Percentiles rank a stretch among this genome's conserved stretches.
Conservation (phyloP, 2,888 invertebrate genomes). For the Endotricha flammealis region DNA sequence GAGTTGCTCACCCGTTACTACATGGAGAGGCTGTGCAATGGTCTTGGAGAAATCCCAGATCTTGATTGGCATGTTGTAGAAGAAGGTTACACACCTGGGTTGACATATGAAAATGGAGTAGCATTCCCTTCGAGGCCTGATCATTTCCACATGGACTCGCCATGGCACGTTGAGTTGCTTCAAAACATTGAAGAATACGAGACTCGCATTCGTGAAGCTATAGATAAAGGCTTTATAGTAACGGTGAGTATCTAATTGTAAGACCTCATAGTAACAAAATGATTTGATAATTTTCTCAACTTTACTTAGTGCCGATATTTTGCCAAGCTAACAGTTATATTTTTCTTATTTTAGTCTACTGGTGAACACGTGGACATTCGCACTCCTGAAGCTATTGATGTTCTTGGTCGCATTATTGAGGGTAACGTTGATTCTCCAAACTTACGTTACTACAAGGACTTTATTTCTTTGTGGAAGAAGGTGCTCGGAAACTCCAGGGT, state of each 20-base stretch:
- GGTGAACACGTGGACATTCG: slow-evolving; percentile 78
- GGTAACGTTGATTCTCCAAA: slow-evolving; percentile 81
- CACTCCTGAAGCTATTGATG: slow-evolving; percentile 79
- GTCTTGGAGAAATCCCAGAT: slow-evolving; percentile 79
- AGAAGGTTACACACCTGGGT: slow-evolving; percentile 80
- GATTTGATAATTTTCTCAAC: too few relatives aligned
- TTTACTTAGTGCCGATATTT: too few relatives aligned
- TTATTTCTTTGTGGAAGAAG: slow-evolving; percentile 74
- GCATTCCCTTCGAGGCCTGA: slow-evolving; percentile 81
- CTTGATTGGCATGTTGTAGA: slow-evolving; percentile 78
- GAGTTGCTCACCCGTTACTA: slow-evolving; percentile 84
- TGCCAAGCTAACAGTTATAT: too few relatives aligned
- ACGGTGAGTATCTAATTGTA: slow-evolving; percentile 38
- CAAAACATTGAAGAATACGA: slow-evolving; percentile 70
- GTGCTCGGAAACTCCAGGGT: slow-evolving; percentile 75
- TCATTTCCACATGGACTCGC: slow-evolving; percentile 68
- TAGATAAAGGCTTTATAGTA: slow-evolving; percentile 76
- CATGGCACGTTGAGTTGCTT: slow-evolving; percentile 57
- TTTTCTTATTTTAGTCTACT: too few relatives aligned
- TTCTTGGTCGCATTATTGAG: slow-evolving; percentile 82
- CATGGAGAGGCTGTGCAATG: slow-evolving; percentile 82
- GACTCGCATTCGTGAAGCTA: slow-evolving; percentile 77
- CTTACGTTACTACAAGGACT: slow-evolving; percentile 76
- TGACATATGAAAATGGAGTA: slow-evolving; percentile 81
- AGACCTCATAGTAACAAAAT: too few relatives aligned